Evolutionary conservation across 1,140 invertebrate species (phyloP).

Genomic region (Drosophila pandora): DNA sequence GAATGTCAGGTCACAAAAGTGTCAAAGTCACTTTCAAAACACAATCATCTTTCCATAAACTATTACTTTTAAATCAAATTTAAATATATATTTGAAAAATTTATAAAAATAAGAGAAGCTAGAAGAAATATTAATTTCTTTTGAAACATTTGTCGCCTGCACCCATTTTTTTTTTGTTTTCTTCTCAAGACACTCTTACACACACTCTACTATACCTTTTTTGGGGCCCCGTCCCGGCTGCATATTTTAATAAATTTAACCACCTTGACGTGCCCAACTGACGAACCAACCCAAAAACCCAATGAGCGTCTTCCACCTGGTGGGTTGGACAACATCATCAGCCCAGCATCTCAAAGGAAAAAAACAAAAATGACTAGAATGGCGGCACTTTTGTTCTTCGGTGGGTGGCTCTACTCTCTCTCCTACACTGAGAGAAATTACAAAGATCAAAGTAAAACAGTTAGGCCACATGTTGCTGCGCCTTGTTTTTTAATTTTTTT

Average conservation of each 20-base stretch:
- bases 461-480: conserved; percentile 69
- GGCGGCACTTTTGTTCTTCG: conserved; percentile 63
- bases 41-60: not conserved
- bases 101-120: not conserved
- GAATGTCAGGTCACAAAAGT: conserved; percentile 52
- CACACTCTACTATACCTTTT: conserved; percentile 3
- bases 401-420: conserved; percentile 38
- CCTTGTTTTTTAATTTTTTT: conserved; percentile 39
- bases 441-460: not conserved
- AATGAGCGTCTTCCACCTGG: conserved; percentile 46
- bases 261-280: conserved; percentile 58
- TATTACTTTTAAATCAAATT: not conserved
- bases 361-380: conserved; percentile 61
- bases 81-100: not conserved
- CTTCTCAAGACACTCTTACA: not conserved
- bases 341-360: conserved; percentile 44
- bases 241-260: conserved; percentile 69
- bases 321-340: conserved; percentile 22
- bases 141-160: conserved; percentile 44
- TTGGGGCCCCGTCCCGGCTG: conserved; percentile 33
- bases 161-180: not conserved
- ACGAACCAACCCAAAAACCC: conserved; percentile 51
- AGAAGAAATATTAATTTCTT: not conserved
- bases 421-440: conserved; percentile 3
- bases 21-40: not conserved